These are phyloP conservation scores for Parapsyche elsis DNA, from an alignment of 1,140 invertebrate species.

Conservation along the genomic window DNA sequence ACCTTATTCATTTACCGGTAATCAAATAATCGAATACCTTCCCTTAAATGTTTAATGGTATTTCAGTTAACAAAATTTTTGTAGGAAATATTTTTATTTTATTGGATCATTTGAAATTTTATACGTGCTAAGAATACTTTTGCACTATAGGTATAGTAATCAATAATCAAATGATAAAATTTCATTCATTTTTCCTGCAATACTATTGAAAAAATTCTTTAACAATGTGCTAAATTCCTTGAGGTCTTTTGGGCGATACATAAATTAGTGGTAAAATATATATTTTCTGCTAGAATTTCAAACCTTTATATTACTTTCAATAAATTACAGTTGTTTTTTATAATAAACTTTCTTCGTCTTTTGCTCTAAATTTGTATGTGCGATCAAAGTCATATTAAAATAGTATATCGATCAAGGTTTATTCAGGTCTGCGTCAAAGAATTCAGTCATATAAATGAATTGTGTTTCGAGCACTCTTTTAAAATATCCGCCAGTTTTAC, in stretches of 20 bases:
- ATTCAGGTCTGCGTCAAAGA: constrained; percentile 2
- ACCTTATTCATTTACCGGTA: neutral
- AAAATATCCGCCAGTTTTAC: constrained; percentile 51
- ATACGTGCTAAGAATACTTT: neutral
- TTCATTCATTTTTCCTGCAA: neutral
- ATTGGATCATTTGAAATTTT: neutral
- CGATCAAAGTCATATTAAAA: too few relatives aligned
- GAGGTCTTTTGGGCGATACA: too few relatives aligned
- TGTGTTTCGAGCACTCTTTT: constrained; percentile 52
- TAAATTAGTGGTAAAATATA: too few relatives aligned
- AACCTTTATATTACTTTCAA: too few relatives aligned
- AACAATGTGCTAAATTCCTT: neutral
- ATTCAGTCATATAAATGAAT: constrained; percentile 45
- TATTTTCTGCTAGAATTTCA: too few relatives aligned
- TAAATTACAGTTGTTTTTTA: too few relatives aligned
- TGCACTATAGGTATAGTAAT: neutral
- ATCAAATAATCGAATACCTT: constrained; percentile 4
- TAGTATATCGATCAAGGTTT: neutral
- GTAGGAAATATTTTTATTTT: constrained; percentile 1
- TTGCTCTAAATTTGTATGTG: too few relatives aligned
- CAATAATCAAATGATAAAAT: constrained; percentile 13
- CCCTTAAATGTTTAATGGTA: neutral
- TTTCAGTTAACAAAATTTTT: neutral
- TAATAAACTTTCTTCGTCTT: too few relatives aligned
- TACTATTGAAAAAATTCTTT: neutral